Evolutionary conservation across 2,113 vertebrate species (phyloP).

Genomic region (Rallus limicola): DNA sequence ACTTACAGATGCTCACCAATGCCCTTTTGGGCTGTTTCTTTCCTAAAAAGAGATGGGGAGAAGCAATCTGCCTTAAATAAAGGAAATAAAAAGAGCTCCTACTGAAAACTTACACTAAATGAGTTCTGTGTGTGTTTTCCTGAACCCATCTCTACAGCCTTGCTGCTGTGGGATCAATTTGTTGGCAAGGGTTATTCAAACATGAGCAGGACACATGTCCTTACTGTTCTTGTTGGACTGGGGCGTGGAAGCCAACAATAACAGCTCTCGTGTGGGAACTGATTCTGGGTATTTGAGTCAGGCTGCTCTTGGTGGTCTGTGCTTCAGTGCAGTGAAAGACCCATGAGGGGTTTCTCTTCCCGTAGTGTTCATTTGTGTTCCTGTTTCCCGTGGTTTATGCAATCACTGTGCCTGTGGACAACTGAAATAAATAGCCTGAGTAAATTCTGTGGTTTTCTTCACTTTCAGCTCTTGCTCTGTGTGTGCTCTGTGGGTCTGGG

Average conservation of each 20-base stretch:
- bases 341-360: slow-evolving; percentile 51
- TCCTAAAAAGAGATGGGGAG: background rate
- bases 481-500: background rate
- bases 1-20: slow-evolving; percentile 53
- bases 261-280: slow-evolving; percentile 77
- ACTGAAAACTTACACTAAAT: background rate
- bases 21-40: slow-evolving; percentile 31
- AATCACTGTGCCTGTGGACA: slow-evolving; percentile 2
- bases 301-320: slow-evolving; percentile 70
- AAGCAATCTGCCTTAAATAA: slow-evolving; percentile 10
- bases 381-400: slow-evolving; percentile 24
- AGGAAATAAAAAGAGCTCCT: background rate
- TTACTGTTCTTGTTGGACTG: slow-evolving; percentile 64
- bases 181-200: slow-evolving; percentile 78
- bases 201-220: slow-evolving; percentile 71
- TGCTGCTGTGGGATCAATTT: slow-evolving; percentile 72
- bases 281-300: slow-evolving; percentile 57
- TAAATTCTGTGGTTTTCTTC: slow-evolving; percentile 15
- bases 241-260: slow-evolving; percentile 75
- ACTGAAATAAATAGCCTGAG: background rate
- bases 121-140: background rate
- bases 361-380: slow-evolving; percentile 63
- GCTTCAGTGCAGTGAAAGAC: slow-evolving; percentile 67
- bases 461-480: slow-evolving; percentile 26
- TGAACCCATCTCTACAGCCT: slow-evolving; percentile 26